phyloP scores from a whole-genome alignment of 2,113 vertebrate genomes.

The Alaudala cheleensis region DNA sequence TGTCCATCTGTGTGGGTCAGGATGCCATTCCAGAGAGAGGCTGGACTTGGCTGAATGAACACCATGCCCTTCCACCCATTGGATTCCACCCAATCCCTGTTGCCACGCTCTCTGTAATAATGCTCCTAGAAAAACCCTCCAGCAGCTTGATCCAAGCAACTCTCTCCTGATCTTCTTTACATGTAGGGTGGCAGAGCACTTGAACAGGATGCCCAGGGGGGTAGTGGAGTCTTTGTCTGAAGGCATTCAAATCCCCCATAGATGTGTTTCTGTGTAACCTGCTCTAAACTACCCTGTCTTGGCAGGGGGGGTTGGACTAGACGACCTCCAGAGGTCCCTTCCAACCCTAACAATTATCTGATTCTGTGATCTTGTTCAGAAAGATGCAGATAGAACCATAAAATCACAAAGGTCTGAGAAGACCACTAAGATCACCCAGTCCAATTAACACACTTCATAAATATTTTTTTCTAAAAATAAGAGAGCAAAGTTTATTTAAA shows the following conservation, averaged over 20 bases:
- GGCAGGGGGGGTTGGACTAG: not conserved
- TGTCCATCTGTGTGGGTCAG: not conserved
- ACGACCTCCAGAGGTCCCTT: not conserved
- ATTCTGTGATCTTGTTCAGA: not conserved
- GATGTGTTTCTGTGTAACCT: not conserved
- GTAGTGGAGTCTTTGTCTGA: no score
- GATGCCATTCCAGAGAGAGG: not conserved
- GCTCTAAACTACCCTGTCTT: no score
- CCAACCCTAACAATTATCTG: not conserved
- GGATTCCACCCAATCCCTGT: fast-evolving
- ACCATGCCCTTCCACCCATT: no score
- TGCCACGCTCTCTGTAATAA: not conserved
- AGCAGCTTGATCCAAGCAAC: no score
- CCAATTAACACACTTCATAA: not conserved
- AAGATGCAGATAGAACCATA: not conserved
- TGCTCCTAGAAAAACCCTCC: not conserved
- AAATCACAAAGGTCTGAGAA: not conserved
- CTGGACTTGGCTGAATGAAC: fast-evolving
- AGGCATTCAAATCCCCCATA: not conserved
- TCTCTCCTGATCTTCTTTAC: not conserved
- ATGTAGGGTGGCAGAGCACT: not conserved
- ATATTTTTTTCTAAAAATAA: not conserved
- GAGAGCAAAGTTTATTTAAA: not conserved
- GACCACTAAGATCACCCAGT: not conserved
- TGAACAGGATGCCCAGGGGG: not conserved